Conservation (phyloP, 2,888 invertebrate species). For the Protonemura montana region DNA sequence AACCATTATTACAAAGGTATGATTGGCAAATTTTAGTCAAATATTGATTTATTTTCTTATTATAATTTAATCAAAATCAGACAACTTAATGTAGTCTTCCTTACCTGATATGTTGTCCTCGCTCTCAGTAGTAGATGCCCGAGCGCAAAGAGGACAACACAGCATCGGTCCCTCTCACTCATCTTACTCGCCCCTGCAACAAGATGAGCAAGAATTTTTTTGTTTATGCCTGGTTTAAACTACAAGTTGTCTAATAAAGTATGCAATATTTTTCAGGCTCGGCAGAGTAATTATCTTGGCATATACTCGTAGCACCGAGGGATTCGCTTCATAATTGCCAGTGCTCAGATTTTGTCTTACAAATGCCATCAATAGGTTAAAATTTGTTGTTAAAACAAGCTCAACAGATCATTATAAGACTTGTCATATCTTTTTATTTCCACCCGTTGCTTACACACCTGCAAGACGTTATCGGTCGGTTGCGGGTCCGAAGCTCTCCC, state of each 20-base stretch:
- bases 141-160: slow-evolving; percentile 29
- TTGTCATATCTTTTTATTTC: neutral
- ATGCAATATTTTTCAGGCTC: slow-evolving; percentile 17
- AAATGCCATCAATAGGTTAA: neutral
- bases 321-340: slow-evolving; percentile 18
- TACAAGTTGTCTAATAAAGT: slow-evolving; percentile 14
- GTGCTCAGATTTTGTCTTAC: slow-evolving; percentile 17
- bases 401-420: neutral
- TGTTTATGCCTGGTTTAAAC: slow-evolving; percentile 39
- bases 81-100: neutral
- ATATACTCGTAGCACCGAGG: slow-evolving; percentile 41
- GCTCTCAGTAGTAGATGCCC: slow-evolving; percentile 13
- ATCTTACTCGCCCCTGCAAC: slow-evolving; percentile 18
- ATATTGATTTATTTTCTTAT: neutral
- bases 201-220: slow-evolving; percentile 32
- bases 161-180: slow-evolving; percentile 34
- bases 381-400: neutral
- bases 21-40: slow-evolving; percentile 20
- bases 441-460: neutral
- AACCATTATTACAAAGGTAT: slow-evolving; percentile 31
- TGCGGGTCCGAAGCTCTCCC: slow-evolving; percentile 12
- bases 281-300: slow-evolving; percentile 37
- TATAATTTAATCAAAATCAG: neutral
- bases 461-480: neutral
- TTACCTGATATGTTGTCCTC: neutral